Conservation (phyloP, 2,888 invertebrate genomes). For the Gymnoscelis rufifasciata region DNA sequence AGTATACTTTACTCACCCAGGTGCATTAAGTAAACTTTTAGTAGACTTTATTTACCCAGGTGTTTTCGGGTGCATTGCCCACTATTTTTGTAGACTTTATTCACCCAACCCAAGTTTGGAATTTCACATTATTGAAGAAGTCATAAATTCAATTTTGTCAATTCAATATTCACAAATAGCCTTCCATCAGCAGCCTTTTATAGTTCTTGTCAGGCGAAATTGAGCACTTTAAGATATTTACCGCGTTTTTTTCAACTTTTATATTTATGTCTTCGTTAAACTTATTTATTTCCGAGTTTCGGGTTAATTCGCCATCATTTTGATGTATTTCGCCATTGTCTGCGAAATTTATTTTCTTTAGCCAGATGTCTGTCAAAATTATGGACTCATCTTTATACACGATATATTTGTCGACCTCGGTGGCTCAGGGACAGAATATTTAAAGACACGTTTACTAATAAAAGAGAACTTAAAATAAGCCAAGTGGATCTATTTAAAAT, state of each 20-base stretch:
- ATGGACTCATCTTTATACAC: background rate
- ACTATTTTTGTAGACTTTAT: too few relatives aligned
- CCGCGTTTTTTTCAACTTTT: background rate
- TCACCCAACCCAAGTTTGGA: background rate
- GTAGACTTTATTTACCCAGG: too few relatives aligned
- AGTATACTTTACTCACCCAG: too few relatives aligned
- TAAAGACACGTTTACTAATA: too few relatives aligned
- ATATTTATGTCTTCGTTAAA: conserved; percentile 31
- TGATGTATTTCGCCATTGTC: background rate
- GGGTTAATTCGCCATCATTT: conserved; percentile 8
- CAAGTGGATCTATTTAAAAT: too few relatives aligned
- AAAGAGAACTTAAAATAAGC: too few relatives aligned
- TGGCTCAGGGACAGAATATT: background rate
- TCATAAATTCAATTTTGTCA: conserved; percentile 4
- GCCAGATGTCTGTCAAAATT: background rate
- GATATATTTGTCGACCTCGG: background rate
- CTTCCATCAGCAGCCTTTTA: conserved; percentile 11
- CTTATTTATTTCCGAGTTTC: conserved; percentile 23
- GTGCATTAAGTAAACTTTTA: too few relatives aligned
- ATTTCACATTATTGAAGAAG: background rate
- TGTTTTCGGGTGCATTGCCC: too few relatives aligned
- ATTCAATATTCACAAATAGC: conserved; percentile 9
- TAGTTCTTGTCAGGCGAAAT: conserved; percentile 17
- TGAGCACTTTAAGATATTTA: conserved; percentile 18
- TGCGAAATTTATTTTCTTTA: background rate